Evolutionary conservation across 2,888 invertebrate genomes (phyloP).

Genomic region (Poecilus cupreus): DNA sequence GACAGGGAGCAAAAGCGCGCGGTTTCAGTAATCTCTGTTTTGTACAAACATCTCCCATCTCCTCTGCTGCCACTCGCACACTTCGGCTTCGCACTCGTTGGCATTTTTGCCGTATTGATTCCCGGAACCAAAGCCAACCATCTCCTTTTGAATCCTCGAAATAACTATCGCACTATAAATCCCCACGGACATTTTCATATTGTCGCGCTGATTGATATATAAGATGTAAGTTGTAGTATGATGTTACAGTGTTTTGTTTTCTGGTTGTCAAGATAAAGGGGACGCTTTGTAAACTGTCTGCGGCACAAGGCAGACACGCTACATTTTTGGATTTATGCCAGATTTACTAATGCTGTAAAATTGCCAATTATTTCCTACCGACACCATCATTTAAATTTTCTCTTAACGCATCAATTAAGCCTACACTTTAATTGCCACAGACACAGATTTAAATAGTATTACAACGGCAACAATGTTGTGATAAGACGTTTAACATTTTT

Average conservation of each 20-base stretch:
- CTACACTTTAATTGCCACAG: neutral
- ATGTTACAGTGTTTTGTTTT: constrained; percentile 48
- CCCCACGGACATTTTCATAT: constrained; percentile 36
- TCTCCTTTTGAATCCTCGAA: neutral
- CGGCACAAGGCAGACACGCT: neutral
- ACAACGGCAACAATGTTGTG: constrained; percentile 2
- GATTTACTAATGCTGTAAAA: constrained; percentile 52
- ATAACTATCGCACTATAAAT: constrained; percentile 20
- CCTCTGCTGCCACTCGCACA: neutral
- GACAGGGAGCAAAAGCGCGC: constrained; percentile 42
- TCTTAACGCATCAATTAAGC: constrained; percentile 29
- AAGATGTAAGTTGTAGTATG: constrained; percentile 51
- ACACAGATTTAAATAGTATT: neutral
- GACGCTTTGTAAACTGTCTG: constrained; percentile 53
- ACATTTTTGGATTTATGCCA: constrained; percentile 52
- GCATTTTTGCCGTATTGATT: constrained; percentile 1
- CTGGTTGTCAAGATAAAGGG: constrained; percentile 50
- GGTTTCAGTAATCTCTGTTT: constrained; percentile 50
- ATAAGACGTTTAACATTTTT: constrained; percentile 13
- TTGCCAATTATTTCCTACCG: constrained; percentile 49
- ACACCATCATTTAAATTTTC: constrained; percentile 22
- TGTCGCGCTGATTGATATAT: constrained; percentile 50
- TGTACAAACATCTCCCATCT: neutral
- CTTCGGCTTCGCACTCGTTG: neutral
- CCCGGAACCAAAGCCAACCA: neutral